Base-by-base conservation (phyloP, 2,888 invertebrate species). In the Erebia ligea region DNA sequence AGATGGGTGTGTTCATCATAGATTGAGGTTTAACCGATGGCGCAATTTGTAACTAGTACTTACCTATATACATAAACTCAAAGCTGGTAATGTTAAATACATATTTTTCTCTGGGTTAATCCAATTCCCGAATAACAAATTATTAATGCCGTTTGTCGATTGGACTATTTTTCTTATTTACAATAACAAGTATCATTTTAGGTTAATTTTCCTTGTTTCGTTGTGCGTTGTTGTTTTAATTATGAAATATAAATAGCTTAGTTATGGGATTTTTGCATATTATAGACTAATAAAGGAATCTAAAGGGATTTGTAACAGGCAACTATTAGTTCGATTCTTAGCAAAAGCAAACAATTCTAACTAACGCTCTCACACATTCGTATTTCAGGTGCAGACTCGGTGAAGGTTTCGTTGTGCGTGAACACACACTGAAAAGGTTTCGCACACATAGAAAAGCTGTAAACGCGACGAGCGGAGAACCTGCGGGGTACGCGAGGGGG, bases 351-450 rank as follows among this genome's bases (percentile, higher is more conserved):
- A 57, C 58, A 58, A 61, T 59, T 61, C 61, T 42, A 61, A 62
- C 25, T 64, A 59, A 68, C 34, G 45, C 69, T 21, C 56, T 50
- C 63, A 58, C 65, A 68, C 67, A 67, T 54, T 59, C 48, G 57
- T 67, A 74, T 71, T 77, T 79, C 76, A 78, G 76, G 76, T 76
- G 73, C 69, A 76, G 73, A 73, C 75, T 75, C 70, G 69, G 71
- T 50, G 67, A 61, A 66, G 71, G 73, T 73, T 76, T 69, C 64
- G 84, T 74, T 6, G 84, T 82, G 83, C 75, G 77, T 76, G 76
- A 70, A 80, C 82, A 73, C 80, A 80, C 81, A 80, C 80, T 71
- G 73, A 72, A 72, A 65, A 64, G 66, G 75, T 72, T 58, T 74
- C 75, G 70, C 78, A 73, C 77, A 77, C 76, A 74, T 71, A 62